Base-by-base conservation (phyloP, 1,140 invertebrate species). In the Mycetomoellerius zeteki region DNA sequence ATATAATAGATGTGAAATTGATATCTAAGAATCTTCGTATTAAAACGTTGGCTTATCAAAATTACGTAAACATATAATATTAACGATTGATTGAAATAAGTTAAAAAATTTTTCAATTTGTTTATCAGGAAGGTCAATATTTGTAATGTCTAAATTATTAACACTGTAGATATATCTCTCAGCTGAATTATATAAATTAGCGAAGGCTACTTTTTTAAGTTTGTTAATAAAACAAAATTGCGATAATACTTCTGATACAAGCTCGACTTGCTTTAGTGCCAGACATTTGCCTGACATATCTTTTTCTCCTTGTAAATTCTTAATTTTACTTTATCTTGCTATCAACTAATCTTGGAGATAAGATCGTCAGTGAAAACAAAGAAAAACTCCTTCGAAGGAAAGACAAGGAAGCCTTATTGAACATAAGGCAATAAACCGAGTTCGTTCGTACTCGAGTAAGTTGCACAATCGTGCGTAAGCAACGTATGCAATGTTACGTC, bases 271-370 rank as follows among this genome's bases (percentile, higher is more conserved):
- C 0, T 65, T 65, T 0, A 0, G 5, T n/a, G 3, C 6, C 2
- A 64, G 19, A 30, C 7, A 47, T 0, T 14, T 16, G 24, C 37
- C 21, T 30, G 30, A 43, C 2, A 43, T n/a, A n/a, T 43, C 10
- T 43, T 10, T 62, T 50, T 16, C 4, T 27, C 2, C 1, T 14
- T 27, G 1, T 2, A 77, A 50, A 16, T 14, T 33, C 52, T 64
- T 64, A 14, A 12, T 47, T 52, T 65, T 4, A 3, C 0, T 47
- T 12, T 65, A 64, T 27, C 12, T 4, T 5, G 37, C 2, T 58
- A 10, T 30, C 16, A 64, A 47, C 7, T 78, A 78, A 64, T 64
- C 19, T 64, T 8, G 21, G 14, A 47, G 58, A 77, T 64, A 77
- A 64, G 4, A 0, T 64, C 21, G 0, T 62, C 64, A 50, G 7